These are phyloP conservation scores for Anableps anableps DNA, from an alignment of 2,797 vertebrate genomes.

Conservation along the genomic window DNA sequence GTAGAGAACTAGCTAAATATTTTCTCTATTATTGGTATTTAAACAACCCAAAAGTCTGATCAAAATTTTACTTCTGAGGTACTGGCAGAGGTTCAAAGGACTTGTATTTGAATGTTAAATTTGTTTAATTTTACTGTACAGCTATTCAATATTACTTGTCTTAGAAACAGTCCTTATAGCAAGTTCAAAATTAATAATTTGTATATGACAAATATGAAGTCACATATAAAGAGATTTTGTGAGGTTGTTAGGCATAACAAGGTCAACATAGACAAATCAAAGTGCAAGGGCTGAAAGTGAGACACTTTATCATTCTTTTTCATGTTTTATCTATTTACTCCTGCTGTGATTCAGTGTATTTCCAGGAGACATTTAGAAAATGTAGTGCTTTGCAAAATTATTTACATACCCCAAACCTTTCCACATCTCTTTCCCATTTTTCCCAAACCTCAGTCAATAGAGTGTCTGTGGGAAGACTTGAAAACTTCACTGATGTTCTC, in stretches of 20 bases:
- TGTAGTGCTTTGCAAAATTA: not conserved
- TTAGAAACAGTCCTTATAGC: too few species aligned
- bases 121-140: too few species aligned
- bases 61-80: not conserved
- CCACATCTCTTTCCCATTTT: not conserved
- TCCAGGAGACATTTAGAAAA: not conserved
- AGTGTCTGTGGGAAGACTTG: too few species aligned
- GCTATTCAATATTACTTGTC: too few species aligned
- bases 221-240: not conserved
- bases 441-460: too few species aligned
- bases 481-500: too few species aligned
- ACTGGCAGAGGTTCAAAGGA: not conserved
- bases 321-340: not conserved
- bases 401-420: not conserved
- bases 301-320: not conserved
- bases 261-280: not conserved
- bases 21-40: not conserved
- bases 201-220: not conserved
- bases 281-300: constrained; percentile 6
- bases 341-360: too few species aligned
- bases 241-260: not conserved
- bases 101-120: not conserved
- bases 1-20: constrained; percentile 1
- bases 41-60: not conserved
- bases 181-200: not conserved